phyloP scores from a whole-genome alignment of 2,888 invertebrate genomes.

The Acleris literana region DNA sequence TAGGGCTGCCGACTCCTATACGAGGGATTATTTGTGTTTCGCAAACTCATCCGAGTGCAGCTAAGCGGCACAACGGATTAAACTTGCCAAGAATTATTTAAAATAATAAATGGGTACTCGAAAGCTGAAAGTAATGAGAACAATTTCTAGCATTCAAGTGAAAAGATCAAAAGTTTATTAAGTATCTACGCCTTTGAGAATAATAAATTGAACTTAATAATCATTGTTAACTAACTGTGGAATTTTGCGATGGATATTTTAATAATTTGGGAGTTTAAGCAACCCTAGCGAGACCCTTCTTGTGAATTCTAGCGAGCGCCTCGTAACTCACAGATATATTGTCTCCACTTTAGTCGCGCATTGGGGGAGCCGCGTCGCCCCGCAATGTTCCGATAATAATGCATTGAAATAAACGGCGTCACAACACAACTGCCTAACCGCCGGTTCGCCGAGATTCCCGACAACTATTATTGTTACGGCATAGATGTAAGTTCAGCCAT shows the following conservation, averaged over 20 bases:
- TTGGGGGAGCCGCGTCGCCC: slow-evolving; percentile 61
- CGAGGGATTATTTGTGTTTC: slow-evolving; percentile 36
- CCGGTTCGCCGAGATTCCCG: slow-evolving; percentile 44
- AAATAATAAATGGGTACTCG: slow-evolving; percentile 10
- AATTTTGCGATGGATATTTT: no score
- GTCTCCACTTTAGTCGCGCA: slow-evolving; percentile 67
- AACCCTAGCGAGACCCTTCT: slow-evolving; percentile 60
- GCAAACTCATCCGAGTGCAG: slow-evolving; percentile 41
- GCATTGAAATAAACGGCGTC: slow-evolving; percentile 69
- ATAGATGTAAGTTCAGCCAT: slow-evolving; percentile 14
- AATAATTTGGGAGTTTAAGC: slow-evolving; percentile 39
- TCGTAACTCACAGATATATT: slow-evolving; percentile 70
- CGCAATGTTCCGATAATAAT: slow-evolving; percentile 64
- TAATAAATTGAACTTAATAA: neutral
- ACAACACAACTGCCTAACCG: slow-evolving; percentile 56
- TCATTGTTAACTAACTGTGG: no score
- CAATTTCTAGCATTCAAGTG: neutral
- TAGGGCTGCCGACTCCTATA: slow-evolving; percentile 67
- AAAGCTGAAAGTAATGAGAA: slow-evolving; percentile 7
- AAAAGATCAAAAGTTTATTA: slow-evolving; percentile 37
- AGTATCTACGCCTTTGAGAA: neutral
- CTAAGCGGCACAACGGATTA: slow-evolving; percentile 39
- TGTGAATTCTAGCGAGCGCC: slow-evolving; percentile 68
- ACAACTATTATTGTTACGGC: slow-evolving; percentile 46
- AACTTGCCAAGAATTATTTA: slow-evolving; percentile 12